Percentiles rank a stretch among this genome's conserved stretches.
phyloP scores from a whole-genome alignment of 2,888 invertebrate species.

The Catocala nupta region DNA sequence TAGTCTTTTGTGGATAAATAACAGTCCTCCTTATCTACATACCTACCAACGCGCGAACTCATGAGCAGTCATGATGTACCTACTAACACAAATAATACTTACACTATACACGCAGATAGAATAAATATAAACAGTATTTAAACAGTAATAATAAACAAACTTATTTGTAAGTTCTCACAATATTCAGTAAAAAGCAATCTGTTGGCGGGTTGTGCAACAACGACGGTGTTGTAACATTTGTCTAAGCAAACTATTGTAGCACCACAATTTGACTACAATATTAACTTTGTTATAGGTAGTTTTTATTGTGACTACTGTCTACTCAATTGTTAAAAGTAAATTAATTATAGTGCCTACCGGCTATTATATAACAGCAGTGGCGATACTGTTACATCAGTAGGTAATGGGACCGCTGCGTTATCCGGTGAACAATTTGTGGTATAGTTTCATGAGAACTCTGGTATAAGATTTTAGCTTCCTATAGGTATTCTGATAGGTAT shows the following conservation, averaged over 20 bases:
- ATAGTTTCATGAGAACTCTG: not conserved
- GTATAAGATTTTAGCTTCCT: no score
- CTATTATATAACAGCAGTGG: conserved; percentile 2
- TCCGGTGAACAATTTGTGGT: not conserved
- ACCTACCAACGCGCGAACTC: not conserved
- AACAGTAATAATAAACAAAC: no score
- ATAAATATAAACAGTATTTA: no score
- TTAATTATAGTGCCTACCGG: conserved; percentile 9
- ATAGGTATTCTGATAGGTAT: no score
- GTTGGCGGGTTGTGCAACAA: conserved; percentile 54
- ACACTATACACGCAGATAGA: not conserved
- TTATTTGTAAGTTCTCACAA: conserved; percentile 48
- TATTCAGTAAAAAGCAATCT: conserved; percentile 53
- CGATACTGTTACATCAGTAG: conserved; percentile 12
- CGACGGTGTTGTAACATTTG: conserved; percentile 49
- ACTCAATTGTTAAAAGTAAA: conserved; percentile 7
- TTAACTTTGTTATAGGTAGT: not conserved
- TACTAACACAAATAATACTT: not conserved
- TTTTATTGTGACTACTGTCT: conserved; percentile 7
- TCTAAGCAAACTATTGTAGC: conserved; percentile 38
- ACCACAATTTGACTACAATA: conserved; percentile 34
- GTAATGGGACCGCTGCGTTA: not conserved
- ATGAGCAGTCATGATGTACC: no score
- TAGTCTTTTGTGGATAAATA: not conserved
- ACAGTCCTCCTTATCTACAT: not conserved